These are phyloP conservation scores for Amphimallon solstitiale DNA, from an alignment of 2,888 invertebrate species.

Conservation along the genomic window DNA sequence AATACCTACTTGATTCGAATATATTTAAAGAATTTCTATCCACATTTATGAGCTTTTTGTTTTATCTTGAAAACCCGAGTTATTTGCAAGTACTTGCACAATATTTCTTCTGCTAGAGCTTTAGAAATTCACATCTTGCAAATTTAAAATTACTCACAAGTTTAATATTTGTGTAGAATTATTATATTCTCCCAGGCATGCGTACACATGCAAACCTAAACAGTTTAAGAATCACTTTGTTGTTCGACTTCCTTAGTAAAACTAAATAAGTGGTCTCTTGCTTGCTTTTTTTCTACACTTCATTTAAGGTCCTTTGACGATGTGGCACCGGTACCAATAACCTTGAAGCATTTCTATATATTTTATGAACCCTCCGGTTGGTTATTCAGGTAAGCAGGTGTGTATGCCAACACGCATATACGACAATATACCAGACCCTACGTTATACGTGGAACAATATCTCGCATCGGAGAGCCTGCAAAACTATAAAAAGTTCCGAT, in stretches of 20 bases:
- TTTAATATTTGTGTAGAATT: no score
- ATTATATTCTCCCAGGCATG: not conserved
- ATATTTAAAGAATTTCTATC: no score
- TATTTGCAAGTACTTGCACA: no score
- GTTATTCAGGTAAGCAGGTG: slow-evolving; percentile 39
- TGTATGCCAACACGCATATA: slow-evolving; percentile 20
- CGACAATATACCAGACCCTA: slow-evolving; percentile 9
- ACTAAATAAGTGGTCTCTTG: not conserved
- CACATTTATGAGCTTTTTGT: no score
- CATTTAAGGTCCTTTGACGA: slow-evolving; percentile 13
- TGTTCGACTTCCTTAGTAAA: not conserved
- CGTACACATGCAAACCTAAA: not conserved
- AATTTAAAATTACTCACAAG: no score
- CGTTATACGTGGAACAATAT: slow-evolving; percentile 4
- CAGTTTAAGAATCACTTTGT: not conserved
- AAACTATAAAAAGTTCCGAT: slow-evolving; percentile 24
- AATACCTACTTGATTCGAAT: no score
- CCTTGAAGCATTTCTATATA: slow-evolving; percentile 28
- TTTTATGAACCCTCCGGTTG: slow-evolving; percentile 30
- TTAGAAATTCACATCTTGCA: no score
- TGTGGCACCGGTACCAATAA: slow-evolving; percentile 15
- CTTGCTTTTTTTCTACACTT: slow-evolving; percentile 11
- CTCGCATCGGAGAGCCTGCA: slow-evolving; percentile 16
- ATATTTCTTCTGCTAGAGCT: no score
- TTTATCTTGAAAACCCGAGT: no score